Percentiles rank a stretch among this genome's conserved stretches.
Evolutionary conservation across 2,113 vertebrate species (phyloP).

Genomic region (Urocitellus parryii): DNA sequence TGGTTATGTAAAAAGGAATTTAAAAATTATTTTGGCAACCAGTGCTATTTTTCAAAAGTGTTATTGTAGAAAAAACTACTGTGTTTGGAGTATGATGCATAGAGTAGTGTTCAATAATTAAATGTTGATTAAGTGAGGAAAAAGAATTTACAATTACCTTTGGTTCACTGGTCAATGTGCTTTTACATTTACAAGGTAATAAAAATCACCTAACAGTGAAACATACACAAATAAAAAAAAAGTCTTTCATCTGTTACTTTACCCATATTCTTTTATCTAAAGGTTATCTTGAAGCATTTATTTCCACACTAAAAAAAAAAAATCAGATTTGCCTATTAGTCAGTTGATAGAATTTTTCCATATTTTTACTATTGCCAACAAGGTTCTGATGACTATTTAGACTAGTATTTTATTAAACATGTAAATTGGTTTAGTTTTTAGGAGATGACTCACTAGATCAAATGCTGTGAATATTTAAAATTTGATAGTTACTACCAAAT

Average conservation of each 20-base stretch:
- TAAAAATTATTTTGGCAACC: neutral
- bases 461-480: neutral
- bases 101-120: neutral
- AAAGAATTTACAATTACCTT: neutral
- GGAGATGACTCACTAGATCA: neutral
- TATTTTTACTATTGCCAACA: neutral
- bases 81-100: neutral
- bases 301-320: neutral
- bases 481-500: neutral
- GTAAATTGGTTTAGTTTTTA: neutral
- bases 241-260: neutral
- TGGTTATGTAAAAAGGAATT: neutral
- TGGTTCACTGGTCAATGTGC: neutral
- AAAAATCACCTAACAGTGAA: neutral
- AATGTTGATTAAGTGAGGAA: neutral
- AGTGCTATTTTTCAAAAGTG: neutral
- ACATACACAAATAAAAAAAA: neutral
- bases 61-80: neutral
- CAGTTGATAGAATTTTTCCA: neutral
- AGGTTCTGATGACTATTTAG: neutral
- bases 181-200: neutral
- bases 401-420: neutral
- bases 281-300: neutral
- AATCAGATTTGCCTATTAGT: neutral
- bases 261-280: neutral